Percentiles rank a stretch among this genome's conserved stretches.
These are phyloP conservation scores for Tinea trinotella DNA, from an alignment of 2,888 invertebrate species.

Conservation along the genomic window DNA sequence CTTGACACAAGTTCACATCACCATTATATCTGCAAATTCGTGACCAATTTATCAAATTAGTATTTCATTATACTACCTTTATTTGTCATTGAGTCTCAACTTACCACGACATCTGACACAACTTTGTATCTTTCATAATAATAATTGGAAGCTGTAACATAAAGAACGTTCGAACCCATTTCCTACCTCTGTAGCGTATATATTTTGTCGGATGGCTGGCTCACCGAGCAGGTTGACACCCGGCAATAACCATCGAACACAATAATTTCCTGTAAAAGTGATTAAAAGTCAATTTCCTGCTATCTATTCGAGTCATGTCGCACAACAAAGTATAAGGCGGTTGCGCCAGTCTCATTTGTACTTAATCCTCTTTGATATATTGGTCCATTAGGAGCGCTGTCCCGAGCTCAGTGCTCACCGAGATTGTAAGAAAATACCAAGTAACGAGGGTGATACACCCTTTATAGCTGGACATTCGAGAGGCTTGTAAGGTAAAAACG, in stretches of 20 bases:
- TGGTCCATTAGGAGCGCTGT: constrained; percentile 60
- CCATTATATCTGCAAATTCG: no score
- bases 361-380: constrained; percentile 68
- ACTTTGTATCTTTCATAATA: no score
- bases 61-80: no score
- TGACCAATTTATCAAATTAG: no score
- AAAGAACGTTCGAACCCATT: no score
- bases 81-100: no score
- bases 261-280: constrained; percentile 27
- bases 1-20: no score
- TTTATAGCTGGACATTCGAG: constrained; percentile 28
- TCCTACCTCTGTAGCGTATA: no score
- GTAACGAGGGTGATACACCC: constrained; percentile 38
- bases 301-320: constrained; percentile 49
- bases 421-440: constrained; percentile 56
- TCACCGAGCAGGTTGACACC: constrained; percentile 11
- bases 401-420: constrained; percentile 40
- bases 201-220: no score
- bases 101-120: no score
- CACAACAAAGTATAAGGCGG: constrained; percentile 50
- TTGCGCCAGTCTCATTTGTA: constrained; percentile 57
- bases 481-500: constrained; percentile 26
- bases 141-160: no score
- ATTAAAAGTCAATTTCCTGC: constrained; percentile 35
- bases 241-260: constrained; percentile 17